These are phyloP conservation scores for Centropus unirufus DNA, from an alignment of 2,113 vertebrate species.

Conservation along the genomic window DNA sequence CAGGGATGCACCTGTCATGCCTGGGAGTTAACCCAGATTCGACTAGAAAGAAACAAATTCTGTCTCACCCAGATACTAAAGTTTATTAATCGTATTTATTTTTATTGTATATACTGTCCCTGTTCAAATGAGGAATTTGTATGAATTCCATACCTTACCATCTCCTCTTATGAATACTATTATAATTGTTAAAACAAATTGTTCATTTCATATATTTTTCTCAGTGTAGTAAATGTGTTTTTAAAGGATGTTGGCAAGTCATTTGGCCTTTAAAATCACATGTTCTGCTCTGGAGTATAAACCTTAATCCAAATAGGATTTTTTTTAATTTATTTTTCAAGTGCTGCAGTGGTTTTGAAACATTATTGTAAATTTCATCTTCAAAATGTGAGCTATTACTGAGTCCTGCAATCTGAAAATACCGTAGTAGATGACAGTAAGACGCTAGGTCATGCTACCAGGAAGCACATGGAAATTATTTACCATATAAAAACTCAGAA, in stretches of 20 bases:
- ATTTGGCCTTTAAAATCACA: conserved; percentile 11
- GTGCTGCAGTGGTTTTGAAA: conserved; percentile 33
- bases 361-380: conserved; percentile 14
- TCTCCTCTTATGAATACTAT: background rate
- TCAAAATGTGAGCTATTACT: background rate
- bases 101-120: background rate
- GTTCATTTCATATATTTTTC: background rate
- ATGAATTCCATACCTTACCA: background rate
- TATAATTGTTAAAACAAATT: background rate
- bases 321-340: conserved; percentile 49
- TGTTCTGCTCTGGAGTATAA: conserved; percentile 1
- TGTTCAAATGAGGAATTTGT: background rate
- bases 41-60: background rate
- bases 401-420: background rate
- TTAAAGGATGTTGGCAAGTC: background rate
- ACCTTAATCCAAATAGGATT: conserved; percentile 25
- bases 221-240: background rate
- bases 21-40: background rate
- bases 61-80: background rate
- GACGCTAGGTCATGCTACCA: background rate
- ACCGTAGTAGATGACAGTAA: background rate
- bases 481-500: background rate
- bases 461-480: background rate
- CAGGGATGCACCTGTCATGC: background rate
- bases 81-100: background rate